Percentiles rank a stretch among this genome's conserved stretches.
phyloP scores from a whole-genome alignment of 2,113 vertebrate genomes.

The Amia ocellicauda region DNA sequence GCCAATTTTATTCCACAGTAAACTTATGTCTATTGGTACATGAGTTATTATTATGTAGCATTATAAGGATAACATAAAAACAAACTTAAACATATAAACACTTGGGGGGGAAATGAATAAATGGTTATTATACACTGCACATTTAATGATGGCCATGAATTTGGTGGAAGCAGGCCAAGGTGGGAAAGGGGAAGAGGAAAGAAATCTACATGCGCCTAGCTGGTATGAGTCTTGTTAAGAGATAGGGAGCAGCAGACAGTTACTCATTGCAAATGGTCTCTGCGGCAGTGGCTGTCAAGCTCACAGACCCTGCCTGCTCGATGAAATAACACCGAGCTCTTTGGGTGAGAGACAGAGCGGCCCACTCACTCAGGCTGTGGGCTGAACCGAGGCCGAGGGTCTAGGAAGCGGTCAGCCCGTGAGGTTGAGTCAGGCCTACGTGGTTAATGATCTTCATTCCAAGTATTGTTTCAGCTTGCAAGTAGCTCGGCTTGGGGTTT shows the following conservation, averaged over 20 bases:
- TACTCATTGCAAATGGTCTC: neutral
- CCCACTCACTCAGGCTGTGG: slow-evolving; percentile 7
- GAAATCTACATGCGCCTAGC: neutral
- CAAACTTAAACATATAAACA: no score
- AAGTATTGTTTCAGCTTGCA: slow-evolving; percentile 57
- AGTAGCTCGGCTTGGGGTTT: slow-evolving; percentile 49
- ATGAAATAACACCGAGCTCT: neutral
- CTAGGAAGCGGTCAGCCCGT: slow-evolving; percentile 43
- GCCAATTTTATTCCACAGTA: no score
- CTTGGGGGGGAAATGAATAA: no score
- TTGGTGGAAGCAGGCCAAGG: no score
- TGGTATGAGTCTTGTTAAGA: neutral
- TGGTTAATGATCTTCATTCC: slow-evolving; percentile 55
- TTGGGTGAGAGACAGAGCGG: neutral
- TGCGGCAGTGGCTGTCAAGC: neutral
- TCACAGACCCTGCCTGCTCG: neutral
- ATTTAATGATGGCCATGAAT: no score
- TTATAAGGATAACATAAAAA: no score
- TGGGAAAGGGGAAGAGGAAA: no score
- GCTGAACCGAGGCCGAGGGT: neutral
- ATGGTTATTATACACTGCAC: no score
- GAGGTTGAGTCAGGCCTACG: slow-evolving; percentile 44
- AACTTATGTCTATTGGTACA: no score
- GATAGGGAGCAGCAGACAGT: neutral
- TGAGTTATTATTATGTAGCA: no score